These are phyloP conservation scores for Ivindomyrus marchei DNA, from an alignment of 2,113 vertebrate genomes.

Conservation along the genomic window DNA sequence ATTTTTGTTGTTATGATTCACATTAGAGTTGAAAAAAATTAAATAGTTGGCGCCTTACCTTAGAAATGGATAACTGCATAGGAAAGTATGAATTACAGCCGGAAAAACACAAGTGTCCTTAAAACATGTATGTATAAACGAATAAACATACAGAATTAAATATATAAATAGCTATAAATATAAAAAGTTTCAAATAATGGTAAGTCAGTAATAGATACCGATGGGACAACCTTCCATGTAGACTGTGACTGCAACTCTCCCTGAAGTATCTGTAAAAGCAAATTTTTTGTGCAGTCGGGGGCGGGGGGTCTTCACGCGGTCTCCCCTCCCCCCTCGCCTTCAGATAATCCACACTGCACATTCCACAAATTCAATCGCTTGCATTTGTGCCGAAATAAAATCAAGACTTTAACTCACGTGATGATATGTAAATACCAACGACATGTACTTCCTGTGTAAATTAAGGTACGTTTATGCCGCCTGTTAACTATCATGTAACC, in stretches of 20 bases:
- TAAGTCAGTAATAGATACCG: neutral
- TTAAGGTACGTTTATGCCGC: neutral
- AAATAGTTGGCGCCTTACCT: neutral
- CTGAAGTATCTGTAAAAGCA: neutral
- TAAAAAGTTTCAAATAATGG: neutral
- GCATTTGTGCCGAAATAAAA: neutral
- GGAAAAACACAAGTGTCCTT: neutral
- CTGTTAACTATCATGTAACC: neutral
- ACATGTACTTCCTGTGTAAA: neutral
- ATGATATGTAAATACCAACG: neutral
- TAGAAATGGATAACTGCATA: neutral
- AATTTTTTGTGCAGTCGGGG: neutral
- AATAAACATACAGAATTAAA: neutral
- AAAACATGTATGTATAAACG: neutral
- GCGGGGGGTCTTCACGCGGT: neutral
- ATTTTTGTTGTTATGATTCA: neutral
- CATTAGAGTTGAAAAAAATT: neutral
- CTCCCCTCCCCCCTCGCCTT: neutral
- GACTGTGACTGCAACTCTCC: neutral
- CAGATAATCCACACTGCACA: neutral
- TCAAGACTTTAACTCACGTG: neutral
- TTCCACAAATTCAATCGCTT: neutral
- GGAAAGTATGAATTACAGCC: neutral
- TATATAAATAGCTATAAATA: conserved; percentile 7
- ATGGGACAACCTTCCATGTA: neutral